A percentile compares a stretch with the other conserved stretches of the same genome.
Conservation (phyloP, 2,888 invertebrate species). For the Dryomyza anilis region DNA sequence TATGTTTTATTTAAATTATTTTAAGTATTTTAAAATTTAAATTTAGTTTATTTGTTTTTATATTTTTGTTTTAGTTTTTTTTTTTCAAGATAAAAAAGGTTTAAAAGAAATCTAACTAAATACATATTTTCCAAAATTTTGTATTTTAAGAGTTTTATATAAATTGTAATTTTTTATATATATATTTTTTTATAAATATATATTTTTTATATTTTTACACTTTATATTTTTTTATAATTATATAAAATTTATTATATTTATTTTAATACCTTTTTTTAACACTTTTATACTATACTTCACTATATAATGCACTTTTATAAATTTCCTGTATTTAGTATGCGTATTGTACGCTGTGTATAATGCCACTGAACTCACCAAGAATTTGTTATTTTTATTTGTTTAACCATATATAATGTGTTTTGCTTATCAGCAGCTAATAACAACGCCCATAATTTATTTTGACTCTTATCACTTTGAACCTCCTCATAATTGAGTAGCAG, state of each 20-base stretch:
- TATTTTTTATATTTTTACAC: too few relatives aligned
- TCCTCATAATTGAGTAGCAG: neutral
- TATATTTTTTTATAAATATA: too few relatives aligned
- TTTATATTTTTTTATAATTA: too few relatives aligned
- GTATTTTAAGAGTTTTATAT: too few relatives aligned
- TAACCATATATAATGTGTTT: neutral
- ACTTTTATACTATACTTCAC: too few relatives aligned
- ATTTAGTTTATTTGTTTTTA: neutral
- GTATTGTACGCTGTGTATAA: too few relatives aligned
- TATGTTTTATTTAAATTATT: neutral
- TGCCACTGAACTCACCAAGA: neutral
- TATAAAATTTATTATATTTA: too few relatives aligned
- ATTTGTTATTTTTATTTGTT: neutral
- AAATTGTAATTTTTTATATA: too few relatives aligned
- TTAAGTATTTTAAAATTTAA: neutral
- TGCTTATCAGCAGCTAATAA: conserved; percentile 1
- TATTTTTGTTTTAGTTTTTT: too few relatives aligned
- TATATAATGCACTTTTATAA: too few relatives aligned
- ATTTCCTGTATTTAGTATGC: too few relatives aligned
- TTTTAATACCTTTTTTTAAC: too few relatives aligned
- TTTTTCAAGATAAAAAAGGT: neutral
- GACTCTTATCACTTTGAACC: neutral
- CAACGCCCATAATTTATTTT: neutral
- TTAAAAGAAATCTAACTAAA: neutral
- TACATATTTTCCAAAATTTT: neutral